These are phyloP conservation scores for Drosophila testacea DNA, from an alignment of 2,888 invertebrate genomes.

Conservation along the genomic window DNA sequence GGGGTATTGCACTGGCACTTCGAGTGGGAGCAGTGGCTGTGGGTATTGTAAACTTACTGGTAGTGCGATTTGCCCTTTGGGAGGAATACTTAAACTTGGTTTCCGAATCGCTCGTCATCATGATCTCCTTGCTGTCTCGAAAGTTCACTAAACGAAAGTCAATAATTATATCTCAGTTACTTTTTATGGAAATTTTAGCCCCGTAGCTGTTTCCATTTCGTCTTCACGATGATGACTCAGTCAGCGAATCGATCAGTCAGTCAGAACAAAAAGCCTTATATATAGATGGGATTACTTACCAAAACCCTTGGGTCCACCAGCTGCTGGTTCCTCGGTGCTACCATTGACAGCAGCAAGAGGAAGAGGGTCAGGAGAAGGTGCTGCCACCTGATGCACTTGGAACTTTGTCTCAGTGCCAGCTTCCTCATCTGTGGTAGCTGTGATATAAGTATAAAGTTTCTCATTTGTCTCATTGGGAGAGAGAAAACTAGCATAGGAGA, in stretches of 20 bases:
- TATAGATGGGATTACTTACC: conserved; percentile 48
- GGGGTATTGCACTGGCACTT: conserved; percentile 68
- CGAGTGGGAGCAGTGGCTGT: conserved; percentile 72
- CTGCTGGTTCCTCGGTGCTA: conserved; percentile 69
- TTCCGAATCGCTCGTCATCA: conserved; percentile 87
- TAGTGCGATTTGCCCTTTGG: conserved; percentile 71
- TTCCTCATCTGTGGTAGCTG: conserved; percentile 77
- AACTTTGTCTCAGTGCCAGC: conserved; percentile 72
- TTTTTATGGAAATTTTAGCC: too few species aligned
- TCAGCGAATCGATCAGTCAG: too few species aligned
- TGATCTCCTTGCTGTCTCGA: conserved; percentile 87
- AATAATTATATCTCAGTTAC: too few species aligned
- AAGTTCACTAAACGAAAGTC: conserved; percentile 87
- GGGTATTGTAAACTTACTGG: conserved; percentile 53
- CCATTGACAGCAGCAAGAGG: conserved; percentile 26
- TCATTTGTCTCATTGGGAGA: conserved; percentile 81
- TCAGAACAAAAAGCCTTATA: too few species aligned
- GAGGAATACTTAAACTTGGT: conserved; percentile 84
- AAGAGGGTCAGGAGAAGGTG: conserved; percentile 18
- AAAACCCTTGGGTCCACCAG: conserved; percentile 73
- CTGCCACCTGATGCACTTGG: conserved; percentile 70
- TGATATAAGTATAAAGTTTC: conserved; percentile 77
- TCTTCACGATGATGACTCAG: too few species aligned
- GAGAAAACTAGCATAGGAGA: conserved; percentile 83
- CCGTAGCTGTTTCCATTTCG: too few species aligned